Percentiles rank a stretch among this genome's conserved stretches.
These are phyloP conservation scores for Cinclus mexicanus DNA, from an alignment of 2,113 vertebrate genomes.

Conservation along the genomic window DNA sequence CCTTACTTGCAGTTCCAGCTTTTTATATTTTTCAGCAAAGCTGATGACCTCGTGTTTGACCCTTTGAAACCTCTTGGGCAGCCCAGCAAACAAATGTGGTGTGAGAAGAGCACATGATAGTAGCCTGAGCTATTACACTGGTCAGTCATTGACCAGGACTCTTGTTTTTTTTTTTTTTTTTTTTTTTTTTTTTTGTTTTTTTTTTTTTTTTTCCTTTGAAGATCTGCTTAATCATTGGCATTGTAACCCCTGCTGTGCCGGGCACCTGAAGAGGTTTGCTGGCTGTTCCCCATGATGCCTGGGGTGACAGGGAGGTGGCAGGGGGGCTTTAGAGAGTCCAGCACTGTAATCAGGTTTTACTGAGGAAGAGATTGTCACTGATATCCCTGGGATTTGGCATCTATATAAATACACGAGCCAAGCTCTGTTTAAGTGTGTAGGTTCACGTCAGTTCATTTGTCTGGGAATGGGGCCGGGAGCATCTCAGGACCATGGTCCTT, in stretches of 20 bases:
- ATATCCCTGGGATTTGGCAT: conserved; percentile 65
- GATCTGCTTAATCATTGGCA: conserved; percentile 8
- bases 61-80: conserved; percentile 33
- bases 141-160: conserved; percentile 62
- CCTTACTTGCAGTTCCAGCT: not conserved
- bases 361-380: conserved; percentile 53
- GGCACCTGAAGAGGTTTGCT: not conserved
- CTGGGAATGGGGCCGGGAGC: not conserved
- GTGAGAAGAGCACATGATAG: conserved; percentile 38
- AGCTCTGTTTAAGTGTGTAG: conserved; percentile 1
- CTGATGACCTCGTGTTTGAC: conserved; percentile 47
- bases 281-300: rapidly evolving
- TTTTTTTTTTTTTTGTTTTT: not conserved
- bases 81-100: conserved; percentile 49
- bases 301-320: not conserved
- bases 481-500: not conserved
- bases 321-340: not conserved
- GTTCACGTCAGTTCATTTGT: conserved; percentile 38
- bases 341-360: conserved; percentile 45
- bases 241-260: not conserved
- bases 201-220: conserved; percentile 42
- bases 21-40: not conserved
- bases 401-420: conserved; percentile 33
- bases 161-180: conserved; percentile 1
- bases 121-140: not conserved